phyloP scores from a whole-genome alignment of 2,888 invertebrate genomes.

The Chirona hameri region DNA sequence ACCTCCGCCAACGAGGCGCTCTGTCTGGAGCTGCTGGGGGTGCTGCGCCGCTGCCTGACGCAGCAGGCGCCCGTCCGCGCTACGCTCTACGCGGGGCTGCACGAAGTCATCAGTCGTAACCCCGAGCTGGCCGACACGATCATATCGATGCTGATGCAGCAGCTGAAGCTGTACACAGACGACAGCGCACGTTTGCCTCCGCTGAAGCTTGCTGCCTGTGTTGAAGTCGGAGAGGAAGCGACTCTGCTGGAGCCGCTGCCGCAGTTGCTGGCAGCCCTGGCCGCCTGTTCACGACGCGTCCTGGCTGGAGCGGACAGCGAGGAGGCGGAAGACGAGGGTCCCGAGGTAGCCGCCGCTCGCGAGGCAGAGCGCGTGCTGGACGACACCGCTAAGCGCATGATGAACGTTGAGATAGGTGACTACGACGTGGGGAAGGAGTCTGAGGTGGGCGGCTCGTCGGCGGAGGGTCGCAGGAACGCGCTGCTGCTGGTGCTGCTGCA shows the following conservation, averaged over 20 bases:
- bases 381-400: not conserved
- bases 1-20: slow-evolving; percentile 61
- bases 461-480: slow-evolving; percentile 55
- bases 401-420: slow-evolving; percentile 36
- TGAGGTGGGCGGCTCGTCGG: slow-evolving; percentile 41
- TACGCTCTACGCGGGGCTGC: slow-evolving; percentile 56
- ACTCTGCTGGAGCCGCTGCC: slow-evolving; percentile 37
- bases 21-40: slow-evolving; percentile 70
- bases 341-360: slow-evolving; percentile 25
- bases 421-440: slow-evolving; percentile 38
- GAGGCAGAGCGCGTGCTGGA: not conserved
- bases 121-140: slow-evolving; percentile 61
- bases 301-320: not conserved
- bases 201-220: not conserved
- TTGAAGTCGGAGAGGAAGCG: slow-evolving; percentile 25
- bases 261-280: slow-evolving; percentile 34
- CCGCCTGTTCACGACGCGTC: slow-evolving; percentile 31
- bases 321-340: not conserved
- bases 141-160: slow-evolving; percentile 62
- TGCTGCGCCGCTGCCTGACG: slow-evolving; percentile 66
- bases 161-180: slow-evolving; percentile 48
- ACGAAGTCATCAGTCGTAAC: slow-evolving; percentile 60
- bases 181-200: slow-evolving; percentile 33
- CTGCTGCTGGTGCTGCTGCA: slow-evolving; percentile 61
- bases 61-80: slow-evolving; percentile 60